These are phyloP conservation scores for Aphaenogaster ashmeadi DNA, from an alignment of 1,140 invertebrate genomes.

Conservation along the genomic window DNA sequence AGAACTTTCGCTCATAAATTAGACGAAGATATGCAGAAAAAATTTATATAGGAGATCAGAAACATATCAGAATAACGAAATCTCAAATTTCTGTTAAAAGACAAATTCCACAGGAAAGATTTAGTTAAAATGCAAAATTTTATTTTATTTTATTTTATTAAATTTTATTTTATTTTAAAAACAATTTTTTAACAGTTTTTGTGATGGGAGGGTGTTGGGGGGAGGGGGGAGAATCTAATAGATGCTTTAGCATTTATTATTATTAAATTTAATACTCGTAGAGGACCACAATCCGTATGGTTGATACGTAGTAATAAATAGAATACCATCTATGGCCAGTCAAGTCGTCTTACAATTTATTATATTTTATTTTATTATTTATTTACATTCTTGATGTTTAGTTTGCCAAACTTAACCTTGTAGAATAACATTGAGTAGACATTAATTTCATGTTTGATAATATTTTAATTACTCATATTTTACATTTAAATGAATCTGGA, in stretches of 20 bases:
- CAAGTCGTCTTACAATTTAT: too few species aligned
- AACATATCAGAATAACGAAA: background rate
- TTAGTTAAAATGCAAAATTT: background rate
- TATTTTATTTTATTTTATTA: background rate
- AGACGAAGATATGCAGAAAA: background rate
- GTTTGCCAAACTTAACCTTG: background rate
- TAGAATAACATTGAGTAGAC: background rate
- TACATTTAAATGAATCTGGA: background rate
- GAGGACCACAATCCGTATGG: too few species aligned
- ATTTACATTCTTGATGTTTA: background rate
- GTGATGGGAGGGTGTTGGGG: too few species aligned
- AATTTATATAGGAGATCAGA: background rate
- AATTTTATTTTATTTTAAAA: too few species aligned
- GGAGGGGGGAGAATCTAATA: too few species aligned
- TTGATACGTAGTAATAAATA: too few species aligned
- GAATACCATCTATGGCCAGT: too few species aligned
- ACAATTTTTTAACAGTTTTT: too few species aligned
- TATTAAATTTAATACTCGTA: too few species aligned
- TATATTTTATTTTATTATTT: background rate
- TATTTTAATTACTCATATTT: slow-evolving; percentile 4
- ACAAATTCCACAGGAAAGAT: background rate
- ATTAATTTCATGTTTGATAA: background rate
- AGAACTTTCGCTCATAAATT: background rate
- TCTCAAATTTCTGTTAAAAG: background rate
- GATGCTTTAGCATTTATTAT: too few species aligned